Conservation (phyloP, 2,797 vertebrate genomes). For the Poecilia picta region DNA sequence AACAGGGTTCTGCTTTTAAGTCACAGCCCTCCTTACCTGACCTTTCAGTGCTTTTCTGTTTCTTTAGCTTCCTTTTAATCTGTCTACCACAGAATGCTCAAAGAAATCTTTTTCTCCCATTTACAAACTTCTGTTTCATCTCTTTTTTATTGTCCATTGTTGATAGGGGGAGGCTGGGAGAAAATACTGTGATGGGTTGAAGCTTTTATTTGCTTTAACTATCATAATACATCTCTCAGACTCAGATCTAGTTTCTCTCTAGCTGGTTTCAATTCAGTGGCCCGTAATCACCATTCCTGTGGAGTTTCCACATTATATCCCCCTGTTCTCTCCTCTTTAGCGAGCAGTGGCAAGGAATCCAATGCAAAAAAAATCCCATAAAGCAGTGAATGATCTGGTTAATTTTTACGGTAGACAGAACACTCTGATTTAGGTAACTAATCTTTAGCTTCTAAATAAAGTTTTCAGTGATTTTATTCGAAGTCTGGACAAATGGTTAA, state of each 20-base stretch:
- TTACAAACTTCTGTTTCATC: conserved; percentile 67
- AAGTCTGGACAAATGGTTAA: conserved; percentile 23
- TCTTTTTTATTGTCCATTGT: conserved; percentile 52
- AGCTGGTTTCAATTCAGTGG: conserved; percentile 69
- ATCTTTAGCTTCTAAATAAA: conserved; percentile 18
- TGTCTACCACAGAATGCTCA: conserved; percentile 52
- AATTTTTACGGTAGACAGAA: conserved; percentile 37
- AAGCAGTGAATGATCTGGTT: conserved; percentile 31
- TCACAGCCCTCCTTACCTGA: conserved; percentile 29
- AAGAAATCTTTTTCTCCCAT: conserved; percentile 59
- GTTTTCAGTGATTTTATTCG: conserved; percentile 11
- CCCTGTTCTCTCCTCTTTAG: conserved; percentile 52
- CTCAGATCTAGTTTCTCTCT: conserved; percentile 73
- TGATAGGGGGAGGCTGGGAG: conserved; percentile 31
- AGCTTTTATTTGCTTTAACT: conserved; percentile 65
- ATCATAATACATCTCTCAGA: conserved; percentile 67
- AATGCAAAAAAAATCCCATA: conserved; percentile 37
- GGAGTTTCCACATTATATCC: conserved; percentile 64
- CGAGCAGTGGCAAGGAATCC: conserved; percentile 59
- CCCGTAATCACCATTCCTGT: conserved; percentile 69
- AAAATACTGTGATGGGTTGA: conserved; percentile 63
- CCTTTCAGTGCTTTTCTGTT: conserved; percentile 25
- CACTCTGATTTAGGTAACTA: conserved; percentile 22
- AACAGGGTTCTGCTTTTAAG: conserved; percentile 53
- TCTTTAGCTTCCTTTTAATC: conserved; percentile 43